Percentiles rank a stretch among this genome's conserved stretches.
These are phyloP conservation scores for Otocyon megalotis DNA, from an alignment of 2,113 vertebrate species.

Conservation along the genomic window DNA sequence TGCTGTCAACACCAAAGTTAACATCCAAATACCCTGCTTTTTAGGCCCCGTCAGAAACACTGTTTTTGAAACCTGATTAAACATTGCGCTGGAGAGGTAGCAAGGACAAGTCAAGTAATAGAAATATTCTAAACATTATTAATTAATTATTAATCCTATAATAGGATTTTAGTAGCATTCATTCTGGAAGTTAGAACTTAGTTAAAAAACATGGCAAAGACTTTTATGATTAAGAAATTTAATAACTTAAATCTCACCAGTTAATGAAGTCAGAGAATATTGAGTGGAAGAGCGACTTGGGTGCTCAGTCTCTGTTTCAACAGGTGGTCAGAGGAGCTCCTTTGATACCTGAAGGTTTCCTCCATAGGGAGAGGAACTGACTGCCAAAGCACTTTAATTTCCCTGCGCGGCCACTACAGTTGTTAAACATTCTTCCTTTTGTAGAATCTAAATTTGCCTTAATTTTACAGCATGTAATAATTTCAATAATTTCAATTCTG, in stretches of 20 bases:
- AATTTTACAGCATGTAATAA: neutral
- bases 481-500: constrained; percentile 2
- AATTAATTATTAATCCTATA: no score
- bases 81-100: neutral
- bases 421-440: neutral
- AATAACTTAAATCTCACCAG: neutral
- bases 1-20: neutral
- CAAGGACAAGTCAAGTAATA: neutral
- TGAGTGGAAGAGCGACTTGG: neutral
- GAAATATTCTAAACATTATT: neutral
- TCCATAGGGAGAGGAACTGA: neutral
- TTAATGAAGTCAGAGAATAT: neutral
- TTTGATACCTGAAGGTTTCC: neutral
- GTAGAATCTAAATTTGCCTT: neutral
- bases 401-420: neutral
- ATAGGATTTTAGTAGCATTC: neutral
- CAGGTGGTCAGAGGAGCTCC: neutral
- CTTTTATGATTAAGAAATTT: neutral
- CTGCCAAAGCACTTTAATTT: neutral
- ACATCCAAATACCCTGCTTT: neutral
- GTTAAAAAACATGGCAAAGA: neutral
- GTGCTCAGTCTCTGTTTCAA: neutral
- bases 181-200: neutral
- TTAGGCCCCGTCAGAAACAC: neutral
- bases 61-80: neutral